Base-by-base conservation (phyloP, 2,113 vertebrate genomes). In the Corythornis madagascariensis region DNA sequence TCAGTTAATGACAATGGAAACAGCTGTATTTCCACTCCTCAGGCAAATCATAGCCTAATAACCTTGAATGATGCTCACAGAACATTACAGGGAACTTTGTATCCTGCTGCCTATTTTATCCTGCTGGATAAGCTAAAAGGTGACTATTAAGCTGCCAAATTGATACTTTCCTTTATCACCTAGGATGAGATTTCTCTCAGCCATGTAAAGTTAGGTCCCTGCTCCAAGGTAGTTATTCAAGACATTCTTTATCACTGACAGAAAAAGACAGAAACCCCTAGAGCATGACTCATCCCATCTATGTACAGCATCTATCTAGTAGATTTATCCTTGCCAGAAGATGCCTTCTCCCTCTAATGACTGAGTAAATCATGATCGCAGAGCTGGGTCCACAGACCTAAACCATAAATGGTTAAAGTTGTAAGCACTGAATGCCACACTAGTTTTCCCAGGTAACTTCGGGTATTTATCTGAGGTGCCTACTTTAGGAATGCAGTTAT, bases 31-130 rank as follows among this genome's bases (percentile, higher is more conserved):
- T 59, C 35, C 20, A 85, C 38, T 83, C 31, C 79, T 82, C 55
- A 82, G 87, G 64, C 67, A 85, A 72, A 90, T 88, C 78, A 80
- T 40, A 89, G 28, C 38, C 56, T 92, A 83, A 92, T 70, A 73
- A 73, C 47, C 69, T 82, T 69, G 33, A 89, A 66, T 79, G 31
- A 31, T 40, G 38, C 33, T 94, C 29, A 60, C 48, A 83, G 63
- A 85, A 81, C 1, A 4, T 92, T 86, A 72, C 14, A 75, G 48
- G 55, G 52, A 73, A 64, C 15, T 38, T 86, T 79, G 25, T 28
- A 77, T 85, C 75, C 83, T 77, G 33, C 56, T 93, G 91, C 42
- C 42, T 85, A 11, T 87, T 87, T 89, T 85, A 63, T 77, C 59
- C 67, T 64, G 50, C 45, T 66, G 38, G 42, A 38, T 75, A 88